Evolutionary conservation across 2,888 invertebrate genomes (phyloP).

Genomic region (Trachelus tabidus): DNA sequence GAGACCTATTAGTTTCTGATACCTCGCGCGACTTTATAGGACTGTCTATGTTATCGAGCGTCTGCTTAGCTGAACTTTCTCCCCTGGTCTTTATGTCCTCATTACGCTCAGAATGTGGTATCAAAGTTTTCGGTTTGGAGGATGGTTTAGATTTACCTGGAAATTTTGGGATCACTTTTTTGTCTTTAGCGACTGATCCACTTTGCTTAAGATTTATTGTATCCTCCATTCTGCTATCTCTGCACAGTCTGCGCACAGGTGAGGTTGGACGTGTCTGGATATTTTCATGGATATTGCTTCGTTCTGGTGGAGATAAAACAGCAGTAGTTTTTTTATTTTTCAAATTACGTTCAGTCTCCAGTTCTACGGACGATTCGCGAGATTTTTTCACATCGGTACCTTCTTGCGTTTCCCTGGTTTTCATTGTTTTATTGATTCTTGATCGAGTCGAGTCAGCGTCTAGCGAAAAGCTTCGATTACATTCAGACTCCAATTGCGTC

Average conservation of each 20-base stretch:
- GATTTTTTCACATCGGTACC: not conserved
- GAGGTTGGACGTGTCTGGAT: not conserved
- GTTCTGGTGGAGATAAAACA: not conserved
- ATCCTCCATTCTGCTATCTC: not conserved
- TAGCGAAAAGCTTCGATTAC: not conserved
- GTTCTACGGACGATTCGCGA: not conserved
- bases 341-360: not conserved
- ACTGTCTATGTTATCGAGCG: slow-evolving; percentile 17
- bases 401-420: not conserved
- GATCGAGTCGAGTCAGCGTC: not conserved
- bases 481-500: not conserved
- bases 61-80: slow-evolving; percentile 7
- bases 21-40: not conserved
- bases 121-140: not conserved
- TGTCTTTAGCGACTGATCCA: not conserved
- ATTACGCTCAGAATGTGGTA: not conserved
- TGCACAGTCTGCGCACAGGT: not conserved
- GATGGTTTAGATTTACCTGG: not conserved
- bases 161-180: not conserved
- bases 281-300: not conserved
- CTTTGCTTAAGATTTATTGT: not conserved
- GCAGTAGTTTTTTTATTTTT: not conserved
- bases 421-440: not conserved
- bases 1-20: not conserved
- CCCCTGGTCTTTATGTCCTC: slow-evolving; percentile 14